Evolutionary conservation across 2,888 invertebrate genomes (phyloP), one percentile per base, ranked within the genome.

Genomic region (Drosophila basisetae): DNA sequence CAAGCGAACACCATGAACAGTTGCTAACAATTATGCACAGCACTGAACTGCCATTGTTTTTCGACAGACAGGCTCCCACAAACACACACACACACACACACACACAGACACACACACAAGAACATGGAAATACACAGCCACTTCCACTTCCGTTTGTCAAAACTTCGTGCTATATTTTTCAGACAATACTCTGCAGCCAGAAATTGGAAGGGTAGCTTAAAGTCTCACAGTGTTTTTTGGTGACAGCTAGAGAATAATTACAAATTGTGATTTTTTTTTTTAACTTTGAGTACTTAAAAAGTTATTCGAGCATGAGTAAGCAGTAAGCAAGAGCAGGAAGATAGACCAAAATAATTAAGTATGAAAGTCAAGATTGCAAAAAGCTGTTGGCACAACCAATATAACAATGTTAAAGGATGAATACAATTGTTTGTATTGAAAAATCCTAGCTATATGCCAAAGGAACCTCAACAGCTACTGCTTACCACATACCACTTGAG

Each of bases 1-100:
- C 50, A 62, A 66, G 67, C 47, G 54, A 75, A 64, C 37, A 56
- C 33, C 55, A 53, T 33, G 53, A 59, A 31, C 56, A 61, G 59
- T 61, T 78, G 67, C 66, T 63, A 80, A 71, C 73, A 80, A 73
- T 88, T 83, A 83, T 71, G 58, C 52, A 35, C 58, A 72, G 78
- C 68, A 60, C 41, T 35, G 52, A 73, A 50, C 30, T 60, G 47
- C 50, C 58, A 68, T 71, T 80, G 66, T 76, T 71, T 64, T 55
- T 54, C 49, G 47, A 63, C 67, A 52, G n/a, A 16, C 25, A 16
- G 25, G 7, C 30, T 18, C n/a, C 10, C 25, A 16, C 28, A 35
- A 22, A 50, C 28, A 47, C 60, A 50, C 18, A 16, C 18, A 33
- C 54, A 70, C 30, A 63, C 30, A 54, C 11, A 53, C 28, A 37